Conservation (phyloP, 2,113 vertebrate species). For the Blennius ocellaris region DNA sequence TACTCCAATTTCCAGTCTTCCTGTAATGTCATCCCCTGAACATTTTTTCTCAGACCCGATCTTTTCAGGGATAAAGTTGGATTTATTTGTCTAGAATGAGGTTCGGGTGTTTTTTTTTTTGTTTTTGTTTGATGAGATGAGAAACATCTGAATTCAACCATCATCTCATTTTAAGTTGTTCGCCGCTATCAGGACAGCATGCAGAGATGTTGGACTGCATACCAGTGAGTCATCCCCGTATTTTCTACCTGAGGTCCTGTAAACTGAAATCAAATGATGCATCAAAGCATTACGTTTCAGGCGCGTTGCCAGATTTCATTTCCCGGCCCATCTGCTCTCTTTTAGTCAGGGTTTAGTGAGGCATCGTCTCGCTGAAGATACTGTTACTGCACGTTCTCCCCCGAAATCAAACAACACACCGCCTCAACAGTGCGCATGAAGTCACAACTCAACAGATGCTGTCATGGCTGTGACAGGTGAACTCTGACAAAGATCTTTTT, state of each 20-base stretch:
- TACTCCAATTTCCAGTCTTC: neutral
- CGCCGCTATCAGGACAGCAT: neutral
- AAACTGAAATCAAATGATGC: constrained; percentile 51
- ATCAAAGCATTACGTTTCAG: constrained; percentile 51
- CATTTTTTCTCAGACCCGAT: neutral
- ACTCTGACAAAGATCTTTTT: constrained; percentile 24
- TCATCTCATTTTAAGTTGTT: constrained; percentile 9
- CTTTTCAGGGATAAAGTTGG: neutral
- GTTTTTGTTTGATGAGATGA: neutral
- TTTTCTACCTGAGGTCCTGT: constrained; percentile 26
- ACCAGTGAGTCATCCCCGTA: constrained; percentile 9
- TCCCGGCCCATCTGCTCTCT: constrained; percentile 65
- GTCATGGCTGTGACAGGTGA: neutral
- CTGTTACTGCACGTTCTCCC: constrained; percentile 8
- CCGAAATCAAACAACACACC: constrained; percentile 1
- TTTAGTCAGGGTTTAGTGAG: constrained; percentile 56
- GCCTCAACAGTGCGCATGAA: neutral
- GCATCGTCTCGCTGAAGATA: constrained; percentile 17
- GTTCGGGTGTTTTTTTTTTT: too few species aligned
- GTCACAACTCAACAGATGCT: neutral
- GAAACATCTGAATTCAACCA: neutral
- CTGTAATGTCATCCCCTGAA: constrained; percentile 5
- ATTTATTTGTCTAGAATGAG: constrained; percentile 10
- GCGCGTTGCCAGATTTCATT: constrained; percentile 55
- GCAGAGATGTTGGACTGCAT: constrained; percentile 6